Evolutionary conservation across 2,797 vertebrate genomes (phyloP).

Genomic region (Morus bassanus): DNA sequence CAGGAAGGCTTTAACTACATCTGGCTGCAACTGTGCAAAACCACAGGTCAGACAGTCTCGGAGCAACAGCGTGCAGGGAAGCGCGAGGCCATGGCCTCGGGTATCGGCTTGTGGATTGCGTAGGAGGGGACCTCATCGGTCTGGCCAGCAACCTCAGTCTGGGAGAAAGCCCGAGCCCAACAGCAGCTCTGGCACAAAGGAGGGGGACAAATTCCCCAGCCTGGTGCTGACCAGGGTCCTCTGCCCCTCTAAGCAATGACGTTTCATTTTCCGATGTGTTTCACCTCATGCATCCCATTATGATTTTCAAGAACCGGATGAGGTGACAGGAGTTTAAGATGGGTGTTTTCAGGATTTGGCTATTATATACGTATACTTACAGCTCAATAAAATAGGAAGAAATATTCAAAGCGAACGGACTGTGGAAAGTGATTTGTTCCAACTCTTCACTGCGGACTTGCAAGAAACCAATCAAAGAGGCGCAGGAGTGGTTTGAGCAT

Average conservation of each 20-base stretch:
- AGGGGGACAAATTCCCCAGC: not conserved
- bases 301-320: not conserved
- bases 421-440: conserved; percentile 44
- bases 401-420: conserved; percentile 39
- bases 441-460: conserved; percentile 37
- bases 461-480: conserved; percentile 46
- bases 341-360: not conserved
- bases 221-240: accelerated
- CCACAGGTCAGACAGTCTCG: not conserved
- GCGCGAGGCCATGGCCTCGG: accelerated
- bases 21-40: not conserved
- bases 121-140: not conserved
- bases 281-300: not conserved
- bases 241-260: not conserved
- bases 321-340: not conserved
- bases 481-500: not conserved
- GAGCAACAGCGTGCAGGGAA: not conserved
- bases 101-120: accelerated
- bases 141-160: not conserved
- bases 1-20: not conserved
- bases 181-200: accelerated
- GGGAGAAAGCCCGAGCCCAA: accelerated
- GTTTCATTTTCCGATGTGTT: not conserved
- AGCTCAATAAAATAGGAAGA: conserved; percentile 24
- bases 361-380: not conserved